Conservation (phyloP, 2,888 invertebrate species). For the Drosophila subquinaria region DNA sequence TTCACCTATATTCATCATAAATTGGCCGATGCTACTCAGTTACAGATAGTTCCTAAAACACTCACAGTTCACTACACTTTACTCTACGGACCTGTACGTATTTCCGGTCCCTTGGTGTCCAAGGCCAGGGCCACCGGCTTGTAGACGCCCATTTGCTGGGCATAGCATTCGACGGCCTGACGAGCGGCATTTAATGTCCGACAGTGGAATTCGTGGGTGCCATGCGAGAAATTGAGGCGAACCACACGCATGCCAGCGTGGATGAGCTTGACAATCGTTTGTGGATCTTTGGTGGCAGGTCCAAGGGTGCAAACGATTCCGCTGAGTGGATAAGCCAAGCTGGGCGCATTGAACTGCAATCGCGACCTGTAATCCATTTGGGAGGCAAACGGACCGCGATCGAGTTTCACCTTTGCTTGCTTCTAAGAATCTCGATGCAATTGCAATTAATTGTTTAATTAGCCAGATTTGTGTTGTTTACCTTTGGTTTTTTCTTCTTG, state of each 20-base stretch:
- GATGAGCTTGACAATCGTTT: constrained; percentile 95
- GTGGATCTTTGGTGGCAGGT: constrained; percentile 92
- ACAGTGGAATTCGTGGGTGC: constrained; percentile 96
- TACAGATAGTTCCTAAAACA: no score
- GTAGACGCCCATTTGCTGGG: constrained; percentile 89
- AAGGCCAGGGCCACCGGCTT: constrained; percentile 96
- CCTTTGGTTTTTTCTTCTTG: constrained; percentile 2
- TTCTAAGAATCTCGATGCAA: neutral
- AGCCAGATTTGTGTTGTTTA: neutral
- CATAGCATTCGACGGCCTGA: constrained; percentile 91
- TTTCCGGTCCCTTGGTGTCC: constrained; percentile 99
- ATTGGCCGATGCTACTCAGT: no score
- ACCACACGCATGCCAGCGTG: constrained; percentile 98
- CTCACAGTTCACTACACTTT: no score
- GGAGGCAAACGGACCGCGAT: constrained; percentile 83
- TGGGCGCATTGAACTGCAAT: constrained; percentile 95
- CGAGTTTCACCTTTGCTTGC: constrained; percentile 8
- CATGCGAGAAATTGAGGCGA: constrained; percentile 97
- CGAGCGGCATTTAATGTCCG: constrained; percentile 95
- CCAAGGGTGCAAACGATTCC: constrained; percentile 99
- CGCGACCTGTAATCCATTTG: constrained; percentile 97
- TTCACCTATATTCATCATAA: no score
- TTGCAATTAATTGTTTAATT: neutral
- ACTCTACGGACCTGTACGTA: constrained; percentile 93
- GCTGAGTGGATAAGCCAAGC: constrained; percentile 93